These are phyloP conservation scores for Scaptomyza reducta DNA, from an alignment of 2,888 invertebrate genomes.

Conservation along the genomic window DNA sequence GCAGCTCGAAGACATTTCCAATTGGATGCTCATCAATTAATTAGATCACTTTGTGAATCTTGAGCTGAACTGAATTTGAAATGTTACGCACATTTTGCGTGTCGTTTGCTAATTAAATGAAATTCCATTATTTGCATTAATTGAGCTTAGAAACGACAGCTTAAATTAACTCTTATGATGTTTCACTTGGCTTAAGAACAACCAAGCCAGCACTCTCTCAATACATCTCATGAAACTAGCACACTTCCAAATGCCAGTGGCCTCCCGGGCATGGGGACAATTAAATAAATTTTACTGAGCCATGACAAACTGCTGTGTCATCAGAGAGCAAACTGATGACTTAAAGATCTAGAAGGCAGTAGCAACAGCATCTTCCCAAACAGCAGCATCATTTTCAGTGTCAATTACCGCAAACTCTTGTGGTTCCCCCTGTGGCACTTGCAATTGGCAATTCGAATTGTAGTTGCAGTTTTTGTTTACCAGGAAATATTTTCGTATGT, in stretches of 20 bases:
- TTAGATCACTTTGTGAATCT: slow-evolving; percentile 9
- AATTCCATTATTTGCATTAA: slow-evolving; percentile 71
- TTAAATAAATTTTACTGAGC: slow-evolving; percentile 50
- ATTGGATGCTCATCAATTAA: slow-evolving; percentile 43
- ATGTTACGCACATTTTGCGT: slow-evolving; percentile 29
- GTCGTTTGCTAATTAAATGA: slow-evolving; percentile 69
- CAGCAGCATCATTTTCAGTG: slow-evolving; percentile 58
- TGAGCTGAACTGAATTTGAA: not conserved
- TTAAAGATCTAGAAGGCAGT: slow-evolving; percentile 1
- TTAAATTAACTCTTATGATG: slow-evolving; percentile 27
- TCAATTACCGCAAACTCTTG: slow-evolving; percentile 63
- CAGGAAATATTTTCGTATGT: slow-evolving; percentile 46
- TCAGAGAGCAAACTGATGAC: slow-evolving; percentile 31
- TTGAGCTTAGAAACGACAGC: slow-evolving; percentile 41
- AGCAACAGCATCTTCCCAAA: slow-evolving; percentile 30
- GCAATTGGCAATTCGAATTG: slow-evolving; percentile 30
- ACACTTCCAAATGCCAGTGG: slow-evolving; percentile 10
- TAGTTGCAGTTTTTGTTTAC: slow-evolving; percentile 47
- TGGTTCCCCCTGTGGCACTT: slow-evolving; percentile 14
- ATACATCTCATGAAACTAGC: slow-evolving; percentile 11
- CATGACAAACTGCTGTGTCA: slow-evolving; percentile 56
- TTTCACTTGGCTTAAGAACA: not conserved
- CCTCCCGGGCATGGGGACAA: slow-evolving; percentile 25
- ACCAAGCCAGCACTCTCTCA: not conserved
- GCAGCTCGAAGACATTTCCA: slow-evolving; percentile 8